Base-by-base conservation (phyloP, 2,113 vertebrate species). In the Ophthalmotilapia sp. region DNA sequence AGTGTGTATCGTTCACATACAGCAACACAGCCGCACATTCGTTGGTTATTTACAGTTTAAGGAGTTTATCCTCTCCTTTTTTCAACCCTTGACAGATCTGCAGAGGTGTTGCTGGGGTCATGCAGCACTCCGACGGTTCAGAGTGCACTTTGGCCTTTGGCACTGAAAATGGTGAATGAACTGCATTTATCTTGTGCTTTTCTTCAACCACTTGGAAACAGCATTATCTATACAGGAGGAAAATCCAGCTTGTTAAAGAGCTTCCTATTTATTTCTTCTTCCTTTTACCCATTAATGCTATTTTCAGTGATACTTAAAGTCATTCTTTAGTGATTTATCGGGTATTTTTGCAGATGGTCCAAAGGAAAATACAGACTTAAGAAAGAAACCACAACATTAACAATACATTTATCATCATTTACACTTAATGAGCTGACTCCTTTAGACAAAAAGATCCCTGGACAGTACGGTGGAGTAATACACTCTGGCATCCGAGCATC, bases 11-110 rank as follows among this genome's bases (percentile, higher is more conserved):
- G 36, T 51, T 89, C 42, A 17, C 77, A 15, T 29, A 7, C 68
- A 65, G 26, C 14, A 89, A 68, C 80, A 26, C 26, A 54, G 51
- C 38, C 42, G 15, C 86, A 90, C 70, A 83, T 82, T 82, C 21
- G n/a, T 83, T 45, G 38, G 31, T 75, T 85, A 31, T 68, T 86
- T 85, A 65, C 33, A 38, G 15, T 51, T 65, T 47, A 56, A 73
- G 36, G 3, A 40, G 21, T 73, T 7, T 53, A 26, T 47, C 23
- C 73, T 12, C 36, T 82, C 85, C 58, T 19, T 9, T 38, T 5
- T 5, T 38, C 21, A 19, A 49, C 14, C 21, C 62, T 65, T 14
- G 4, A 49, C 23, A 54, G 9, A 80, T 62, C 62, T 53, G 36
- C 6, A 47, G 40, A 29, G 40, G 23, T 29, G 68, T 29, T 73